phyloP scores from a whole-genome alignment of 1,140 invertebrate genomes.

The Hylaeus volcanicus region DNA sequence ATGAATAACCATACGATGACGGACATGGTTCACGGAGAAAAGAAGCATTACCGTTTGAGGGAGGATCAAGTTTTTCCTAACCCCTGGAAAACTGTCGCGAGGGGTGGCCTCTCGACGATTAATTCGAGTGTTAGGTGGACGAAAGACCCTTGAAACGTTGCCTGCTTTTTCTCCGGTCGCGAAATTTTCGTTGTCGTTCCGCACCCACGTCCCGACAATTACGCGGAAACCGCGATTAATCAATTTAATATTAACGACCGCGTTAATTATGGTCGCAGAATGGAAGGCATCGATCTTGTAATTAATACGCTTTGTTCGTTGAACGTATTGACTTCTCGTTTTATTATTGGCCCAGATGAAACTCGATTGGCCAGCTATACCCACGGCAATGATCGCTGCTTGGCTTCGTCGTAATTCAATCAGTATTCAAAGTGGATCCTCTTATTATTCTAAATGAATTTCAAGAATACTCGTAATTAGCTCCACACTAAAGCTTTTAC shows the following conservation, averaged over 20 bases:
- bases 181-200: constrained; percentile 7
- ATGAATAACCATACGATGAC: constrained; percentile 49
- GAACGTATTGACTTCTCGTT: constrained; percentile 13
- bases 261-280: constrained; percentile 24
- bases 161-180: too few species aligned
- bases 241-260: constrained; percentile 34
- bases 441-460: too few species aligned
- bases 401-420: too few species aligned
- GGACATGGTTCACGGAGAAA: constrained; percentile 7
- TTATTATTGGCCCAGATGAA: constrained; percentile 1
- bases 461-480: too few species aligned
- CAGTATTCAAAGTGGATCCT: too few species aligned
- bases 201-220: background rate
- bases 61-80: constrained; percentile 4
- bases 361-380: background rate
- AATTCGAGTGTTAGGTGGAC: constrained; percentile 21
- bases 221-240: constrained; percentile 16
- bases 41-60: constrained; percentile 31
- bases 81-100: background rate
- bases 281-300: constrained; percentile 14
- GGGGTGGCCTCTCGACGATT: constrained; percentile 19
- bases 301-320: constrained; percentile 27
- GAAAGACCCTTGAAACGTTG: background rate
- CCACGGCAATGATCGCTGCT: background rate
- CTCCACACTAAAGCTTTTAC: too few species aligned